Percentiles rank a stretch among this genome's conserved stretches.
Evolutionary conservation across 2,888 invertebrate genomes (phyloP).

Genomic region (Elmis aenea): DNA sequence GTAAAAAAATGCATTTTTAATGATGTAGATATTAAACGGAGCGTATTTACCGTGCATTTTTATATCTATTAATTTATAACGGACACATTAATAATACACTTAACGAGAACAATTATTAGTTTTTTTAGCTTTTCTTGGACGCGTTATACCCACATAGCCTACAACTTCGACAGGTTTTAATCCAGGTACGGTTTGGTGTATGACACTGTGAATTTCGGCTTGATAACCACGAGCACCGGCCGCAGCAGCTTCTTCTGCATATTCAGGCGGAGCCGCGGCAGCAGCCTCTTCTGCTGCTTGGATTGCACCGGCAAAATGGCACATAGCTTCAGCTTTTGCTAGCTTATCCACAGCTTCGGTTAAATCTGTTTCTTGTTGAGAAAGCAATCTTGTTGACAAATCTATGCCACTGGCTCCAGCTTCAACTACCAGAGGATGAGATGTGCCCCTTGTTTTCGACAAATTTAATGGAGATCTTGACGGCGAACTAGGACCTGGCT

Average conservation of each 20-base stretch:
- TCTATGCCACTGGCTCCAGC: constrained; percentile 38
- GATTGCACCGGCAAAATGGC: constrained; percentile 45
- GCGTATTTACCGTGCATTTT: too few relatives aligned
- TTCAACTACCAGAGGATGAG: constrained; percentile 26
- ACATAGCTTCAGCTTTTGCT: constrained; percentile 46
- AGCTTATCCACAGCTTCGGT: constrained; percentile 44
- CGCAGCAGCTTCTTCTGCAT: constrained; percentile 47
- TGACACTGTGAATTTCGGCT: constrained; percentile 37
- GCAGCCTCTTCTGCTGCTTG: constrained; percentile 47
- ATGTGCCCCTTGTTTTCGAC: not conserved
- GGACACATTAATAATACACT: too few relatives aligned
- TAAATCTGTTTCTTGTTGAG: constrained; percentile 40
- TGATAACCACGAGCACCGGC: constrained; percentile 40
- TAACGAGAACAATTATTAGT: too few relatives aligned
- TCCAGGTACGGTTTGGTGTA: constrained; percentile 39
- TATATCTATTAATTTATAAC: too few relatives aligned
- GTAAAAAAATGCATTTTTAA: too few relatives aligned
- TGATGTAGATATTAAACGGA: too few relatives aligned
- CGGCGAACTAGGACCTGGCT: constrained; percentile 4
- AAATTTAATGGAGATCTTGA: constrained; percentile 2
- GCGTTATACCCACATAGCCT: constrained; percentile 48
- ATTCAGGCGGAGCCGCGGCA: constrained; percentile 43
- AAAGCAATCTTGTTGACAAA: constrained; percentile 30
- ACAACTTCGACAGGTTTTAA: constrained; percentile 45
- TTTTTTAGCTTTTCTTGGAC: too few relatives aligned